A percentile compares a stretch with the other conserved stretches of the same genome.
Evolutionary conservation across 2,888 invertebrate genomes (phyloP).

Genomic region (Drosophila mimetica): DNA sequence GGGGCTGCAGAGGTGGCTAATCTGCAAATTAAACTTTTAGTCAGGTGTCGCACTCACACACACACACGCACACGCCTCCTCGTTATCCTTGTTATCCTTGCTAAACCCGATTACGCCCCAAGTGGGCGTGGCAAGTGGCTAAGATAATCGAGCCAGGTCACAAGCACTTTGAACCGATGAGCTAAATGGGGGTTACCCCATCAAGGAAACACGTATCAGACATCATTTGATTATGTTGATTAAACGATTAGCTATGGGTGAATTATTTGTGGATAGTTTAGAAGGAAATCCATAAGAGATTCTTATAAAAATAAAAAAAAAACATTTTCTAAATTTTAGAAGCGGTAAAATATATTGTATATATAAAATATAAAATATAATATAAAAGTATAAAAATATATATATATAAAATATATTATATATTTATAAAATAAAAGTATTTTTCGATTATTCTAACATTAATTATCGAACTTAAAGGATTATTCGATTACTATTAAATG

Average conservation of each 20-base stretch:
- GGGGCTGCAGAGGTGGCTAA: conserved; percentile 19
- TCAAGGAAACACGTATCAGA: neutral
- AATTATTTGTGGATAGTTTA: neutral
- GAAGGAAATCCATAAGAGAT: neutral
- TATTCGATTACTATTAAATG: too few species aligned
- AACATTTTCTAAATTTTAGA: too few species aligned
- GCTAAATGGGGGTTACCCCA: neutral
- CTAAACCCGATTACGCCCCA: conserved; percentile 3
- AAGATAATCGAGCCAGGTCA: conserved; percentile 28
- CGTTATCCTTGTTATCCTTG: conserved; percentile 17
- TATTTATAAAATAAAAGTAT: too few species aligned
- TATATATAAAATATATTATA: too few species aligned
- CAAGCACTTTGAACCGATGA: conserved; percentile 7
- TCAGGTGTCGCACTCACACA: conserved; percentile 1
- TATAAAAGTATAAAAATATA: too few species aligned
- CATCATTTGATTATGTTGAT: neutral
- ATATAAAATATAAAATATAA: too few species aligned
- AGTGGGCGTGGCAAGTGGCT: conserved; percentile 14
- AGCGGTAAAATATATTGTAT: too few species aligned
- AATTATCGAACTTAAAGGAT: too few species aligned
- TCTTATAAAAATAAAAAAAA: neutral
- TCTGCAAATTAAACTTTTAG: conserved; percentile 39
- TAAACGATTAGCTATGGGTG: neutral
- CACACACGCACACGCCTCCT: neutral
- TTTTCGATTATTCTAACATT: too few species aligned